Conservation (phyloP, 2,113 vertebrate genomes). For the Cinclus cinclus region DNA sequence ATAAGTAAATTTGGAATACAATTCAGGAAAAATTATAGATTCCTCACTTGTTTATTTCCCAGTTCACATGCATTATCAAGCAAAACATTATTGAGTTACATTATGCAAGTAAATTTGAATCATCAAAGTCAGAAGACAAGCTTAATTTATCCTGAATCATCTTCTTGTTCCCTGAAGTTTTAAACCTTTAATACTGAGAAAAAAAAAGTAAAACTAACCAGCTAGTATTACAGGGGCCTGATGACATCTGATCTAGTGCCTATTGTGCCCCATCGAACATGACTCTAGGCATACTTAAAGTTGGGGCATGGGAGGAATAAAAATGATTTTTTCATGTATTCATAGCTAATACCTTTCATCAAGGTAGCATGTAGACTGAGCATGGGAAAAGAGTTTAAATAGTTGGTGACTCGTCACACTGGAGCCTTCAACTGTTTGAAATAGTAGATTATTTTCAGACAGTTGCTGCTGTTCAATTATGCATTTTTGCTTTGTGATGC, state of each 20-base stretch:
- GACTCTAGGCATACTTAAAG: background rate
- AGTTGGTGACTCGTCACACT: background rate
- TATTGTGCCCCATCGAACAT: background rate
- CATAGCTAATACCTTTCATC: background rate
- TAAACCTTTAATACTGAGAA: background rate
- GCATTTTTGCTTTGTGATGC: conserved; percentile 51
- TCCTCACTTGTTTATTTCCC: background rate
- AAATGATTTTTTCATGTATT: background rate
- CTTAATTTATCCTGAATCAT: background rate
- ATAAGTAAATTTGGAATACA: background rate
- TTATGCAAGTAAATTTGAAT: background rate
- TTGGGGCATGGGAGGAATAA: background rate
- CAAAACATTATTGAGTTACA: conserved; percentile 7
- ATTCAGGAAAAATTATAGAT: background rate
- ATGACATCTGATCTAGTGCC: background rate
- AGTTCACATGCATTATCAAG: conserved; percentile 15
- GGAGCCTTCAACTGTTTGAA: conserved; percentile 4
- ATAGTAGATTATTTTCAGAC: conserved; percentile 42
- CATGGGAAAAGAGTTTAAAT: background rate
- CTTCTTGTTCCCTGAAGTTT: background rate
- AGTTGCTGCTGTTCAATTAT: conserved; percentile 44
- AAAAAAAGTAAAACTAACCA: background rate
- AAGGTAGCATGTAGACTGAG: background rate
- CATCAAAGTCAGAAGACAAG: background rate
- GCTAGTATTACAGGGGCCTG: background rate